Percentiles rank a stretch among this genome's conserved stretches.
Conservation (phyloP, 2,888 invertebrate species). For the Chaetogeoica ovagalla region DNA sequence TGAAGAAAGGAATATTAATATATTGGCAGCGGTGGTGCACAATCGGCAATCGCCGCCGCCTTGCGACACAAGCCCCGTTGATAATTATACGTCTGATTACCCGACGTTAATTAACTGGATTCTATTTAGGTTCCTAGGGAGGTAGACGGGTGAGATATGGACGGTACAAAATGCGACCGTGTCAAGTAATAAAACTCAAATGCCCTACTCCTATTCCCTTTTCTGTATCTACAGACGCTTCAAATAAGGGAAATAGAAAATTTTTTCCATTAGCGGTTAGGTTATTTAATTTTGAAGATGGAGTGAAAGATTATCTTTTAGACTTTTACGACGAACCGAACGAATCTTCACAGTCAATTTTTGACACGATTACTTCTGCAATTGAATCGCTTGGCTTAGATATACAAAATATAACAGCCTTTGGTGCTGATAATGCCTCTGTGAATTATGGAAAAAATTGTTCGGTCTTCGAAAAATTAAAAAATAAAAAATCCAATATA, state of each 20-base stretch:
- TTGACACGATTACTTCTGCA: constrained; percentile 7
- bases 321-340: background rate
- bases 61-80: too few species aligned
- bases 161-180: too few species aligned
- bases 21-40: too few species aligned
- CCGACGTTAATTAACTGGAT: too few species aligned
- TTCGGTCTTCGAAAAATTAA: constrained; percentile 14
- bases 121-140: too few species aligned
- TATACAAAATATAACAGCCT: constrained; percentile 3
- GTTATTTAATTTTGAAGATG: constrained; percentile 5
- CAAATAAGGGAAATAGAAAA: constrained; percentile 28
- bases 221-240: constrained; percentile 29
- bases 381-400: constrained; percentile 16
- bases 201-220: background rate
- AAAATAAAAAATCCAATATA: constrained; percentile 10
- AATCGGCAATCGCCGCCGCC: too few species aligned
- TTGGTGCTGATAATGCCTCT: constrained; percentile 37
- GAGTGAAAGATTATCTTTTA: constrained; percentile 23
- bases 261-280: constrained; percentile 16
- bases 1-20: too few species aligned
- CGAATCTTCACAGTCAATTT: constrained; percentile 5
- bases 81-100: too few species aligned
- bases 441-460: constrained; percentile 35
- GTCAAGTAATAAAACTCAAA: background rate
- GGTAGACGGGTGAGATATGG: too few species aligned